Base-by-base conservation (phyloP, 2,888 invertebrate genomes). In the Heliconius cydno region DNA sequence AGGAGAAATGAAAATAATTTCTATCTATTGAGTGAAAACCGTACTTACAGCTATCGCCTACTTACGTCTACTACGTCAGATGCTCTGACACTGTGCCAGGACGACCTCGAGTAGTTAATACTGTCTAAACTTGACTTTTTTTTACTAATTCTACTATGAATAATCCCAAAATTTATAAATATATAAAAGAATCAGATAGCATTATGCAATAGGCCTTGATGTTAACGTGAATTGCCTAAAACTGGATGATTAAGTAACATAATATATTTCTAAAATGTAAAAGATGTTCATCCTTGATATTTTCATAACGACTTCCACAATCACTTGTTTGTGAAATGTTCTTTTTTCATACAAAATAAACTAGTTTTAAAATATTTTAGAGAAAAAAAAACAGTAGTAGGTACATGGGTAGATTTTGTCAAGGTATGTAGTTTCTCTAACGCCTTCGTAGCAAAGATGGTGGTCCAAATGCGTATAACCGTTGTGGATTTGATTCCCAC, bases 241-340 rank as follows among this genome's bases (percentile, higher is more conserved):
- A 81, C 79, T 77, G 41, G 66, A 77, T 57, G 73, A 41, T 79
- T 68, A 68, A 70, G 81, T 74, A 81, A 81, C 60, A 22, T n/a
- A 15, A 22, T n/a, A 15, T 72, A 70, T 74, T 76, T 74, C 77
- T 60, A 57, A 70, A 72, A 60, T 52, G 52, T 22, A 52, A 52
- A 52, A 52, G 41, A 71, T 65, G 78, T 38, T n/a, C 46, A 75
- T 74, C 78, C 78, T 78, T 78, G 74, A 74, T 68, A 78, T 78
- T 74, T 75, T 75, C 65, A 28, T 65, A 75, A 65, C 41, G 41
- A 41, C 65, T 38, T 41, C 38, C 41, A 38, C 41, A 75, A 65
- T 75, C 63, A 38, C 74, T 75, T 25, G 38, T 74, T 75, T n/a
- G 38, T 41, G 25, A 41, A 68, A 68, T 25, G 41, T 25, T 68